Evolutionary conservation across 2,888 invertebrate genomes (phyloP).

Genomic region (Caradrina clavipalpis): DNA sequence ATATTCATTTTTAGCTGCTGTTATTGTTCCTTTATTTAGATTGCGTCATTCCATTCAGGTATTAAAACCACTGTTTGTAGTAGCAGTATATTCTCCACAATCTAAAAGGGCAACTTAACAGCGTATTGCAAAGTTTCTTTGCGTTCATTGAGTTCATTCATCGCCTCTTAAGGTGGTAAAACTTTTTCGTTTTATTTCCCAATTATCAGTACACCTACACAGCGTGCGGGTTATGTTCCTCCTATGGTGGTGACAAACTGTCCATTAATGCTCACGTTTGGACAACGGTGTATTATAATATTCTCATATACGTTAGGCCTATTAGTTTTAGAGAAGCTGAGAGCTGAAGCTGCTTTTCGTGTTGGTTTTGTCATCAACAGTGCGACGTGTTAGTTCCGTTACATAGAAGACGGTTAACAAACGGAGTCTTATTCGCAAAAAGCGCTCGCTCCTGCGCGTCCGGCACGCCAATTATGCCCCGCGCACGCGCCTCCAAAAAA

Average conservation of each 20-base stretch:
- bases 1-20: conserved; percentile 68
- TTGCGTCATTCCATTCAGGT: conserved; percentile 68
- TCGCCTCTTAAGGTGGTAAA: conserved; percentile 14
- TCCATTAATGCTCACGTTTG: conserved; percentile 47
- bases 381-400: conserved; percentile 62
- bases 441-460: conserved; percentile 76
- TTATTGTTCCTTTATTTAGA: conserved; percentile 67
- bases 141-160: conserved; percentile 34
- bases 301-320: conserved; percentile 6
- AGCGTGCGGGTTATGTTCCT: conserved; percentile 31
- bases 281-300: conserved; percentile 20
- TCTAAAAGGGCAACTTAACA: conserved; percentile 51
- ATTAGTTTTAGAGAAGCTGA: conserved; percentile 9
- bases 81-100: conserved; percentile 36
- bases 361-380: conserved; percentile 12
- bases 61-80: conserved; percentile 44
- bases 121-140: conserved; percentile 24
- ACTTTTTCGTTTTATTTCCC: conserved; percentile 39
- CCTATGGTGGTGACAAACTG: conserved; percentile 49
- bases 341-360: conserved; percentile 11
- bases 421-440: conserved; percentile 70
- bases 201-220: conserved; percentile 56
- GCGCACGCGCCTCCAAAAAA: conserved; percentile 90
- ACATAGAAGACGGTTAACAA: conserved; percentile 67
- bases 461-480: conserved; percentile 85